Evolutionary conservation across 1,140 invertebrate genomes (phyloP), one percentile per base, ranked within the genome.

Genomic region (Andricus grossulariae): DNA sequence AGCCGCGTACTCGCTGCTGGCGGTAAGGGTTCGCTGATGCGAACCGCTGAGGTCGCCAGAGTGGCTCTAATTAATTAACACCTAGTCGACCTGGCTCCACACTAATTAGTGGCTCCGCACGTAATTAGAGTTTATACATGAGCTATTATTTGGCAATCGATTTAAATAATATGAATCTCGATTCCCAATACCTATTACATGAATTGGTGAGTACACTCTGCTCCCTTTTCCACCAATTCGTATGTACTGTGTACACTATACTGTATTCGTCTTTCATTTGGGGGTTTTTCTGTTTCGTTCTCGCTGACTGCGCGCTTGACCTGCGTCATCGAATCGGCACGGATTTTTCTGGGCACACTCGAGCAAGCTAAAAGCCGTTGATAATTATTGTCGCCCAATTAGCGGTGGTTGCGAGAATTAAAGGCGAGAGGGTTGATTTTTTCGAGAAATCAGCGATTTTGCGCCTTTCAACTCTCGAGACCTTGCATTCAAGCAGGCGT

Each of bases 1-100:
- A 73, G 74, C 54, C 57, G 78, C 76, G 77, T 74, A 73, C 72
- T 45, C 80, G 19, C 75, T 77, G 71, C 76, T 72, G 70, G n/a
- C 52, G 52, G 52, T 66, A 39, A 39, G 60, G 25, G 60, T 66
- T 66, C 25, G 39, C 39, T 45, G 39, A 45, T 45, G 39, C 10
- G 10, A 45, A 11, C 39, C 39, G 39, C 39, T 11, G 16, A 19
- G 21, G 60, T 66, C 76, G 75, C 50, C 81, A 84, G 88, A 89
- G 86, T 88, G 87, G 82, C 84, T 90, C 84, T 92, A 90, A 91
- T 90, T 92, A 92, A 91, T 91, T 91, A 91, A 91, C 88, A 90
- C 88, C 90, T 88, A 86, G 86, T 84, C 83, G 79, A 85, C 83
- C 83, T 74, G 81, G 74, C 80, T 75, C 78, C 74, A 74, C 85